Base-by-base conservation (phyloP, 2,888 invertebrate species). In the Rutpela maculata region DNA sequence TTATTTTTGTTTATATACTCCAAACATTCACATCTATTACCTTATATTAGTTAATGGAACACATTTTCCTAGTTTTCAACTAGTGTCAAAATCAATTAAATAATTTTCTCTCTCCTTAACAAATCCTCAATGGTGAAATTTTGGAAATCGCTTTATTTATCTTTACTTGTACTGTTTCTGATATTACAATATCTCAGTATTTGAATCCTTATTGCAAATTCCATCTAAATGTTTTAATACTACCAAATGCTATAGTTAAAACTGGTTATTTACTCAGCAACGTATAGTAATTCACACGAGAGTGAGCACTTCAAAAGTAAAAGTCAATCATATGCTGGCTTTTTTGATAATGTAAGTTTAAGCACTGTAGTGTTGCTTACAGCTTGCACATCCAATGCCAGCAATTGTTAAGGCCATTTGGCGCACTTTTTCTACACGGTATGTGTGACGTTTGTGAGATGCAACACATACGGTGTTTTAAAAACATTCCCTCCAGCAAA, bases 401-500 rank as follows among this genome's bases (percentile, higher is more conserved):
- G 84, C 85, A 85, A 84, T 85, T 85, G 84, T 86, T 86, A 84
- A 84, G 69, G 84, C 84, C 85, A 84, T 85, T 81, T 78, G 86
- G 85, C 86, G 85, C 86, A 86, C 85, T 85, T 86, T 87, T 86
- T 85, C 82, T 83, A 81, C 81, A 80, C 79, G 76, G 80, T 81
- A 83, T 81, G 84, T 82, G 76, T 74, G 59, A 77, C 78, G 76
- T 79, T 70, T 71, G 11, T 22, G 63, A 57, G 69, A 78, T 76
- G 76, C 67, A 11, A 74, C 79, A 80, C 82, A 80, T 81, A 83
- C 79, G 78, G 80, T 82, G 83, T 79, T 82, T 82, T 85, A 85
- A 86, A 88, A 87, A 88, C 88, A 89, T 89, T 90, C 89, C 90
- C 90, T 89, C 89, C 90, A 89, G 89, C 89, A 88, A 87, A 85